Base-by-base conservation (phyloP, 1,140 invertebrate genomes). In the Drosophila pandora region DNA sequence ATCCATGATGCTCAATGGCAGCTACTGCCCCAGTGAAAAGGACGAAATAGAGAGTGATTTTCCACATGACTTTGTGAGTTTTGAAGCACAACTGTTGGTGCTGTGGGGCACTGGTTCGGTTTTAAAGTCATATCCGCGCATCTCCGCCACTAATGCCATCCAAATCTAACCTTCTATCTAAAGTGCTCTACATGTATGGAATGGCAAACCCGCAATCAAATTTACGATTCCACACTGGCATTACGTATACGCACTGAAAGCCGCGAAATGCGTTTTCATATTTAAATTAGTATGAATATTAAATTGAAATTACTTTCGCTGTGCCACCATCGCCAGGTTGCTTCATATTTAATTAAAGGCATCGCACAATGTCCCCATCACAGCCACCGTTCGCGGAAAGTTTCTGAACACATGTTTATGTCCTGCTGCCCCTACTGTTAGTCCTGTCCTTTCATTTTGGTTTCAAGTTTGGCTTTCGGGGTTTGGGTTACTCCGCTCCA, bases 201-300 rank as follows among this genome's bases (percentile, higher is more conserved):
- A 43, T 9, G 41, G n/a, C n/a, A 39, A 34, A 6, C 64, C 61
- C 1, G 22, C 59, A 62, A 62, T 62, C 37, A 62, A 30, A 52
- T 21, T 53, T 37, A 10, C 28, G 1, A 34, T 21, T 34, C 50
- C 28, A 50, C 43, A 25, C 30, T 30, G 21, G 48, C 41, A 76
- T 82, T 82, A 61, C 68, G 79, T 62, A 82, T 81, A 73, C 79
- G 79, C 79, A 72, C 12, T 23, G 61, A 48, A 34, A 34, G 12
- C 62, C 17, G 54, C 32, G 37, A n/a, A 39, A 49, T 45, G 73
- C 61, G 54, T 48, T 77, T 65, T 45, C 56, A 52, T 77, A 72
- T 81, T 81, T 59, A 80, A 82, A 82, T 55, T 43, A 63, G 62
- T 50, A 82, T 73, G 79, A 82, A 81, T 82, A 82, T 82, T 68